Evolutionary conservation across 1,140 invertebrate genomes (phyloP).

Genomic region (Tyrophagus putrescentiae): DNA sequence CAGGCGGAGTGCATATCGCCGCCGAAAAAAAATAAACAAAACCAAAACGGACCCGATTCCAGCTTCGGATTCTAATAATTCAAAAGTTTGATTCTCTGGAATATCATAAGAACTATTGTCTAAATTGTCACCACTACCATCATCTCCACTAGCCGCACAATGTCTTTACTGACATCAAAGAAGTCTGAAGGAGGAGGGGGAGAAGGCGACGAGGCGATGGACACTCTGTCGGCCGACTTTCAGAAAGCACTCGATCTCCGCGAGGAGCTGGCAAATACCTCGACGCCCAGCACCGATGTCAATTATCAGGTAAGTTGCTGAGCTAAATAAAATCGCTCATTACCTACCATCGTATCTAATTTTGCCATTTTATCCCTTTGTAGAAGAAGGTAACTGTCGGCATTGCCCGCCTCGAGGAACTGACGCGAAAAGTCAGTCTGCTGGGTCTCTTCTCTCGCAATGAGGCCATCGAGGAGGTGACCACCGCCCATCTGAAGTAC

Average conservation of each 20-base stretch:
- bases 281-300: neutral
- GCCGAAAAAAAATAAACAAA: too few relatives aligned
- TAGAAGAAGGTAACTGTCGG: slow-evolving; percentile 49
- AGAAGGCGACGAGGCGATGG: neutral
- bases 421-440: slow-evolving; percentile 57
- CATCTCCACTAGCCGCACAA: neutral
- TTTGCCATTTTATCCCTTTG: slow-evolving; percentile 26
- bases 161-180: neutral
- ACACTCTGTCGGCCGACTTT: neutral
- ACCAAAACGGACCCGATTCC: too few relatives aligned
- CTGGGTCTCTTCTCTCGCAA: slow-evolving; percentile 70
- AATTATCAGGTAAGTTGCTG: slow-evolving; percentile 14
- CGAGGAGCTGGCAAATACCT: neutral
- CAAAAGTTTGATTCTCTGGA: too few relatives aligned
- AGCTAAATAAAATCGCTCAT: neutral
- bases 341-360: neutral
- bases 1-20: too few relatives aligned
- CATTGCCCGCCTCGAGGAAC: slow-evolving; percentile 56
- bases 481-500: slow-evolving; percentile 64
- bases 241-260: neutral
- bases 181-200: neutral
- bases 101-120: neutral
- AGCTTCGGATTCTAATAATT: too few relatives aligned
- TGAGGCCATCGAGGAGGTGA: slow-evolving; percentile 68
- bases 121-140: neutral